Evolutionary conservation across 2,113 vertebrate genomes (phyloP).

Genomic region (Sinocyclocheilus anophthalmus): DNA sequence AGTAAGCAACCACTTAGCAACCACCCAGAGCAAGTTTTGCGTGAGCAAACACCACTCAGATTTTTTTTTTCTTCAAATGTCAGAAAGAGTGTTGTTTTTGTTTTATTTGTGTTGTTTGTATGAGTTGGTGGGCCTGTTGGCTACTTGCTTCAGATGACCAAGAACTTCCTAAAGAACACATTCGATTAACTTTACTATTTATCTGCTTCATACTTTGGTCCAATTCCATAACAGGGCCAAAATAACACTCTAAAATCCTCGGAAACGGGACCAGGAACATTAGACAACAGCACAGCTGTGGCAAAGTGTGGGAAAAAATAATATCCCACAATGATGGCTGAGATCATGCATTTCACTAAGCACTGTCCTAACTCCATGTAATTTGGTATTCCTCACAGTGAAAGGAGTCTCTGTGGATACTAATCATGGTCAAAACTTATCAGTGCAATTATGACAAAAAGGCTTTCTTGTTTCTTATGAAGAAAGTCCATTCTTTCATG

Average conservation of each 20-base stretch:
- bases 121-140: not conserved
- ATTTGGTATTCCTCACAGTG: constrained; percentile 11
- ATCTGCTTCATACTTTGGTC: too few species aligned
- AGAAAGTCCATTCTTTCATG: not conserved
- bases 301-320: not conserved
- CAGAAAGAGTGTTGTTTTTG: too few species aligned
- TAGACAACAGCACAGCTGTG: not conserved
- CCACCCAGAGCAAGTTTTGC: not conserved
- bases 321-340: not conserved
- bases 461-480: not conserved
- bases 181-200: too few species aligned
- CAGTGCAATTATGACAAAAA: too few species aligned
- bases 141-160: too few species aligned
- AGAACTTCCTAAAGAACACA: too few species aligned
- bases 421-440: constrained; percentile 17
- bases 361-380: not conserved
- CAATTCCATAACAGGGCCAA: not conserved
- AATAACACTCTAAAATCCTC: not conserved
- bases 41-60: not conserved
- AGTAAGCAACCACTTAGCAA: not conserved
- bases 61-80: too few species aligned
- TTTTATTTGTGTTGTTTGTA: too few species aligned
- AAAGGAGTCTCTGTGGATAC: constrained; percentile 13
- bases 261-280: not conserved
- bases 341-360: not conserved